These are phyloP conservation scores for Danio jaintianensis DNA, from an alignment of 2,797 vertebrate genomes.

Conservation along the genomic window DNA sequence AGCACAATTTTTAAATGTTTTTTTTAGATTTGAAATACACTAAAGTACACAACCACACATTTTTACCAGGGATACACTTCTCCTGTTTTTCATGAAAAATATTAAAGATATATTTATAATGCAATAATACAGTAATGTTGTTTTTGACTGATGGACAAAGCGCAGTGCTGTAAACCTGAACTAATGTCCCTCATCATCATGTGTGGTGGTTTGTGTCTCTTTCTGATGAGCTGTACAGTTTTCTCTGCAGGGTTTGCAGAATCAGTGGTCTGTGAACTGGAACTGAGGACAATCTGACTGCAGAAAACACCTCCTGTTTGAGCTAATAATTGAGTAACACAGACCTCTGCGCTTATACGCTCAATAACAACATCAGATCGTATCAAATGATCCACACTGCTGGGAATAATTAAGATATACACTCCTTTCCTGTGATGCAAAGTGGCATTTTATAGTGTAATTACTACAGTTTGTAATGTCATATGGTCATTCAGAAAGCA, in stretches of 20 bases:
- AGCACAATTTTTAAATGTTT: too few relatives aligned
- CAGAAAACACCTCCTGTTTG: conserved; percentile 1
- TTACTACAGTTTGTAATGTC: too few relatives aligned
- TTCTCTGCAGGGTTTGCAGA: conserved; percentile 46
- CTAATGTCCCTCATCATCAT: not conserved
- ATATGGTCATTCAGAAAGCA: too few relatives aligned
- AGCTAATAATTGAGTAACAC: conserved; percentile 15
- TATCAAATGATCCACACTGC: not conserved
- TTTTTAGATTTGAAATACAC: too few relatives aligned
- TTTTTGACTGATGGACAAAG: not conserved
- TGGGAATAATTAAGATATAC: too few relatives aligned
- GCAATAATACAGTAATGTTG: not conserved
- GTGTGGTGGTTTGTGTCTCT: conserved; percentile 14
- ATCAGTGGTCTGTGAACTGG: conserved; percentile 44
- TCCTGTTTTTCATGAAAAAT: not conserved
- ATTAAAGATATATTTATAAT: not conserved
- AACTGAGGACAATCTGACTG: conserved; percentile 38
- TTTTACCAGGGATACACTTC: not conserved
- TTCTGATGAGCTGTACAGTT: conserved; percentile 44
- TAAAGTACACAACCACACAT: too few relatives aligned
- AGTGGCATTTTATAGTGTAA: too few relatives aligned
- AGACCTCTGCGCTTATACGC: not conserved
- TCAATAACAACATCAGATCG: not conserved
- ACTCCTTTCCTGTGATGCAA: too few relatives aligned
- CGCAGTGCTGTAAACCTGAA: not conserved